These are phyloP conservation scores for Philonicus albiceps DNA, from an alignment of 2,888 invertebrate species.

Conservation along the genomic window DNA sequence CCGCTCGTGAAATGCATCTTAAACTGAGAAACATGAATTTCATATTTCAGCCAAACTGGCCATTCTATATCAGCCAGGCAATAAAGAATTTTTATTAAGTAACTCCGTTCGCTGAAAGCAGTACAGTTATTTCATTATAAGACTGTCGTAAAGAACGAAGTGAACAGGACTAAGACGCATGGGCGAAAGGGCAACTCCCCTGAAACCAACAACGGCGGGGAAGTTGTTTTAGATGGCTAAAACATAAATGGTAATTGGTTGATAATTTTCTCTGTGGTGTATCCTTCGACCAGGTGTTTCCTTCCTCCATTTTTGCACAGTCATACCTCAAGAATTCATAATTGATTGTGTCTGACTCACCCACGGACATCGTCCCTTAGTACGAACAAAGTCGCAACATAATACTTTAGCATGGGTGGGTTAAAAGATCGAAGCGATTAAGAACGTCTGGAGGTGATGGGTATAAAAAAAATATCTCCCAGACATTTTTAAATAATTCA, in stretches of 20 bases:
- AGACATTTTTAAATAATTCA: slow-evolving; percentile 33
- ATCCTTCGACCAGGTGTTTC: slow-evolving; percentile 18
- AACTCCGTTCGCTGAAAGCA: background rate
- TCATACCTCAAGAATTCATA: slow-evolving; percentile 19
- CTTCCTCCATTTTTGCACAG: slow-evolving; percentile 12
- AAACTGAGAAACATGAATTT: slow-evolving; percentile 18
- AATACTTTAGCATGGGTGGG: slow-evolving; percentile 20
- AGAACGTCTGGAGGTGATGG: slow-evolving; percentile 19
- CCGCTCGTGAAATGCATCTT: slow-evolving; percentile 13
- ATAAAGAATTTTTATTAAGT: slow-evolving; percentile 13
- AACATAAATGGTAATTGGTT: background rate
- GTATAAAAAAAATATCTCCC: slow-evolving; percentile 18
- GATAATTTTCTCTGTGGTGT: background rate
- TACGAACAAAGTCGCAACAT: slow-evolving; percentile 7
- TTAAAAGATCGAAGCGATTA: slow-evolving; percentile 27
- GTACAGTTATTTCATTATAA: slow-evolving; percentile 5
- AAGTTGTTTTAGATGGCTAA: background rate
- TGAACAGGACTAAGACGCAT: background rate
- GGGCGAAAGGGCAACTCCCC: background rate
- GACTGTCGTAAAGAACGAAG: background rate
- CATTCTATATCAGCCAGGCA: background rate
- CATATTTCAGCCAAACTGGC: slow-evolving; percentile 8
- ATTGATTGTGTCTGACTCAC: slow-evolving; percentile 30
- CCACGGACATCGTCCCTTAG: background rate
- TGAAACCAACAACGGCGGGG: background rate